Base-by-base conservation (phyloP, 2,113 vertebrate species). In the Lepus europaeus region DNA sequence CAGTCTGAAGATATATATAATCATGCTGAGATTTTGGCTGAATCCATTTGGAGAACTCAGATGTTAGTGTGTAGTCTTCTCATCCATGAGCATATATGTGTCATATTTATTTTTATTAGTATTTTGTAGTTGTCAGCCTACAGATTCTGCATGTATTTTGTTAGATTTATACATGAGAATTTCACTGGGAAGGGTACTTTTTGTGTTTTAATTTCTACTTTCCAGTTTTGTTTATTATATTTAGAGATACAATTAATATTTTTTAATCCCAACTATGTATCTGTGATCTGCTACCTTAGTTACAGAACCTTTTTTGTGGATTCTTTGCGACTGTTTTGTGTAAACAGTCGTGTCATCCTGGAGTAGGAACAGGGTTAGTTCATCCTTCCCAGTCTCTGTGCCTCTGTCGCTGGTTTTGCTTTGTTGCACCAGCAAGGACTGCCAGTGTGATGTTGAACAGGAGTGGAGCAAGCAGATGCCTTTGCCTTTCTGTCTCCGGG, bases 121-220 rank as follows among this genome's bases (percentile, higher is more conserved):
- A 6, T 45, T 45, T 45, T 45, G 39, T 45, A 45, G 39, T 5
- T 45, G 39, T 90, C 33, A n/a, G 6, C 8, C 10, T 73, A 73
- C 2, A 61, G 49, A 51, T 92, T 72, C 73, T 68, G 33, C 9
- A 51, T 36, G 1, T 73, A 33, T 31, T 77, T 36, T 79, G 51
- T 51, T 90, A 84, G 63, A 69, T 72, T 63, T 39, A 17, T 27
- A 8, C 59, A 10, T 69, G 25, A 82, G 56, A 87, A 81, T 69
- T 74, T 81, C 8, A 51, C 39, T 5, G 29, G 69, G 27, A 59
- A 89, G 1, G 13, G 1, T 82, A 66, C 31, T 49, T 1, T 1
- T 66, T 82, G 39, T 86, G 13, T 56, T 93, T 87, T 61, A 63
- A 72, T 85, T 39, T 79, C 31, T 68, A 13, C 27, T 78, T 92